Evolutionary conservation across 1,140 invertebrate genomes (phyloP).

Genomic region (Euwallacea similis): DNA sequence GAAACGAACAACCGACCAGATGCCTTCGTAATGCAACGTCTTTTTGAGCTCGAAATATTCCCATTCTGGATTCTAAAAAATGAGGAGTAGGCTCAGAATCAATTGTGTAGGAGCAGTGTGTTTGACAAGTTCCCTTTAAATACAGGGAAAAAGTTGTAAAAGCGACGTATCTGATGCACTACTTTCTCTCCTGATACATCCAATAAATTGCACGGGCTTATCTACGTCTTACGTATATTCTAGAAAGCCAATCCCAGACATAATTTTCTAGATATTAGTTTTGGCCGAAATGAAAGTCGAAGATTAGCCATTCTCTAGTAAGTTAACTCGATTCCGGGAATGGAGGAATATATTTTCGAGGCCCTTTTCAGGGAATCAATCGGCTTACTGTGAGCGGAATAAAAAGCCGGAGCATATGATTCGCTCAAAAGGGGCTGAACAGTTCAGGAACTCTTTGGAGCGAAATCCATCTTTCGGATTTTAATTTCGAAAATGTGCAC

Average conservation of each 20-base stretch:
- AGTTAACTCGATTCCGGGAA: conserved; percentile 32
- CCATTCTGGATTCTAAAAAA: too few species aligned
- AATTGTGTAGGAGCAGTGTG: too few species aligned
- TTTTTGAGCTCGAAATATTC: too few species aligned
- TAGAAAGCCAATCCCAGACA: conserved; percentile 15
- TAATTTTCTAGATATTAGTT: conserved; percentile 29
- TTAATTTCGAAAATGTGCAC: background rate
- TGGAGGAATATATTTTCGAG: conserved; percentile 33
- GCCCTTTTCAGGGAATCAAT: conserved; percentile 36
- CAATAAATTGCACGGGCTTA: too few species aligned
- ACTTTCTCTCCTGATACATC: too few species aligned
- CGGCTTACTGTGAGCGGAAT: conserved; percentile 33
- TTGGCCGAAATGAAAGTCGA: background rate
- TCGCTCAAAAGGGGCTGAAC: conserved; percentile 33
- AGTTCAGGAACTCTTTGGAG: conserved; percentile 20
- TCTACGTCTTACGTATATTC: too few species aligned
- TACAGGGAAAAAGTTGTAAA: too few species aligned
- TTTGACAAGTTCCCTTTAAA: too few species aligned
- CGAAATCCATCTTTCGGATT: conserved; percentile 10
- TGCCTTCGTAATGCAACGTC: too few species aligned
- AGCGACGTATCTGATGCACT: too few species aligned
- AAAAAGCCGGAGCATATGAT: conserved; percentile 37
- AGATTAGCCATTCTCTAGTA: conserved; percentile 32
- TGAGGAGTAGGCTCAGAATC: too few species aligned
- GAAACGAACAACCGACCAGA: too few species aligned